Evolutionary conservation across 2,113 vertebrate genomes (phyloP).

Genomic region (Macaca nemestrina): DNA sequence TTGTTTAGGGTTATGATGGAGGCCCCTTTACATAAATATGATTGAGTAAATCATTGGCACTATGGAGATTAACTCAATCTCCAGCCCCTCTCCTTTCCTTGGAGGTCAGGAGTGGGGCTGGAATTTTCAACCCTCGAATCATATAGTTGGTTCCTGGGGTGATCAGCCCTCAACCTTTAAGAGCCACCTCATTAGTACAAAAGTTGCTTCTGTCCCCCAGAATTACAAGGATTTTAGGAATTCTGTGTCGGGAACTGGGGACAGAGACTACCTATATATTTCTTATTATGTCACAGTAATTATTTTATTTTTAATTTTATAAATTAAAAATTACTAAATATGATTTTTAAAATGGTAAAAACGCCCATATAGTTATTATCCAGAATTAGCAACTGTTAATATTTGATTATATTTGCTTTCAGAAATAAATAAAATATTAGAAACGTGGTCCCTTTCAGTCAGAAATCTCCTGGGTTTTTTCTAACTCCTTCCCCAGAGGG

Average conservation of each 20-base stretch:
- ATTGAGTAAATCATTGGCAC: neutral
- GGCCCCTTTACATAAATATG: neutral
- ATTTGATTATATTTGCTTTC: neutral
- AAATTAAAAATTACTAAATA: neutral
- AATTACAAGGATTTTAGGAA: neutral
- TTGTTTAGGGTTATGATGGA: neutral
- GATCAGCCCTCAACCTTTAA: neutral
- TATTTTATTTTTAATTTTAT: neutral
- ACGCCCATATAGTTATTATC: neutral
- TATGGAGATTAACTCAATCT: neutral
- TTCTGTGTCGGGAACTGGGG: neutral
- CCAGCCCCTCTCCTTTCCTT: neutral
- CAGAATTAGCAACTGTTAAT: neutral
- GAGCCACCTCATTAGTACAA: neutral
- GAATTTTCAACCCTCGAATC: neutral
- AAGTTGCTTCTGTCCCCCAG: neutral
- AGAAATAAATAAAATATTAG: constrained; percentile 11
- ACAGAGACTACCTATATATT: neutral
- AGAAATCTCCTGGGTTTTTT: neutral
- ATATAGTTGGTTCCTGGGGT: neutral
- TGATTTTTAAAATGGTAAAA: neutral
- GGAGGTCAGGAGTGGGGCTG: neutral
- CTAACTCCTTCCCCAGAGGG: neutral
- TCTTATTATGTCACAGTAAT: neutral
- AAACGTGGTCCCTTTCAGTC: neutral